These are phyloP conservation scores for Melanogrammus aeglefinus DNA, from an alignment of 2,797 vertebrate genomes.

Conservation along the genomic window DNA sequence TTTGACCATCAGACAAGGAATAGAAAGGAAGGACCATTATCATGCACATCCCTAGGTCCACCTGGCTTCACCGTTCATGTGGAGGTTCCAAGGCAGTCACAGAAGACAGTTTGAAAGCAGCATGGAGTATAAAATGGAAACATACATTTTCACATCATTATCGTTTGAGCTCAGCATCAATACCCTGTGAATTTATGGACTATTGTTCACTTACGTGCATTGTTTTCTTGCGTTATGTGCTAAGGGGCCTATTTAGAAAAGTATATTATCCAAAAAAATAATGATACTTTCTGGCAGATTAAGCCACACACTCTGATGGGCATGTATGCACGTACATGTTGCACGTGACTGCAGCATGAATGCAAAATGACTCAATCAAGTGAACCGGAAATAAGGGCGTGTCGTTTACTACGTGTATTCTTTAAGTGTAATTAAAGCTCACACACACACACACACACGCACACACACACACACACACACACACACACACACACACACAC, in stretches of 20 bases:
- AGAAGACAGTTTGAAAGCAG: not conserved
- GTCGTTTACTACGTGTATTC: not conserved
- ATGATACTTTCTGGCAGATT: not conserved
- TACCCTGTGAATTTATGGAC: not conserved
- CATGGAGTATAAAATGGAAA: not conserved
- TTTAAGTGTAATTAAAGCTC: not conserved
- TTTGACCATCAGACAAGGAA: no score
- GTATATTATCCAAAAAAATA: not conserved
- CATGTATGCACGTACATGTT: not conserved
- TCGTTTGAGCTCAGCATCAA: not conserved
- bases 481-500: not conserved
- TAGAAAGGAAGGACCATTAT: not conserved
- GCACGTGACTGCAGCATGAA: not conserved
- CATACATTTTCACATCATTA: not conserved
- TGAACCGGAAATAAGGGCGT: not conserved
- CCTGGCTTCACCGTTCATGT: not conserved
- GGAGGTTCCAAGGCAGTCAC: not conserved
- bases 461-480: conserved; percentile 7
- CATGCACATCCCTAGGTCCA: not conserved
- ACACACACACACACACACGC: not conserved
- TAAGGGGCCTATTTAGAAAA: not conserved
- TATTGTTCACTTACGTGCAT: not conserved
- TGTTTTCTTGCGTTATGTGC: not conserved
- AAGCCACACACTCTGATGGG: not conserved
- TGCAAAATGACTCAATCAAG: not conserved